Conservation (phyloP, 2,113 vertebrate species). For the Tetrax tetrax region DNA sequence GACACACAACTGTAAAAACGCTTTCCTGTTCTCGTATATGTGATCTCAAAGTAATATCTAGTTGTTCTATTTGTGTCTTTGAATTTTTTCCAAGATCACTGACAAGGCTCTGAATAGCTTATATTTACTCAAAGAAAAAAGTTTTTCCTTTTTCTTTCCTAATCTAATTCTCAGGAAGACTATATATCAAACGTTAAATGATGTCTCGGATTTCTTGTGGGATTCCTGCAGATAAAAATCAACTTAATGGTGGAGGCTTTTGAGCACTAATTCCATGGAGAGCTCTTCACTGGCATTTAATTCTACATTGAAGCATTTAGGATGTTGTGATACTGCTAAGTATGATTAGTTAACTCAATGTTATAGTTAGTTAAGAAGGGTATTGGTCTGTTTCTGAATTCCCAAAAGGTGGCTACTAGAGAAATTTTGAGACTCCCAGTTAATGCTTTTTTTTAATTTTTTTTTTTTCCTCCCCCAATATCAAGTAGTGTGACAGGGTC, state of each 20-base stretch:
- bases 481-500: accelerated
- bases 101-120: background rate
- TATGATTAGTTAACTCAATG: background rate
- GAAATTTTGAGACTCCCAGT: background rate
- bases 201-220: background rate
- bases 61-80: background rate
- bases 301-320: background rate
- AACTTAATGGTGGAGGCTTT: background rate
- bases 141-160: background rate
- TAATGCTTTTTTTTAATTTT: too few species aligned
- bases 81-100: background rate
- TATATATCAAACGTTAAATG: background rate
- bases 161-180: background rate
- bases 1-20: background rate
- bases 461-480: accelerated
- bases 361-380: background rate
- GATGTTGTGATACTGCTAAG: background rate
- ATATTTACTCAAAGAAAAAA: background rate
- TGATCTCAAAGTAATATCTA: background rate
- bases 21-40: background rate
- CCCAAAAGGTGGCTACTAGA: background rate
- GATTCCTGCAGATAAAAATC: background rate
- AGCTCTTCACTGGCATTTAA: background rate
- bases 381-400: background rate
- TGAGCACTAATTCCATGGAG: background rate